phyloP scores from a whole-genome alignment of 2,888 invertebrate species.

The Microplitis manilae region DNA sequence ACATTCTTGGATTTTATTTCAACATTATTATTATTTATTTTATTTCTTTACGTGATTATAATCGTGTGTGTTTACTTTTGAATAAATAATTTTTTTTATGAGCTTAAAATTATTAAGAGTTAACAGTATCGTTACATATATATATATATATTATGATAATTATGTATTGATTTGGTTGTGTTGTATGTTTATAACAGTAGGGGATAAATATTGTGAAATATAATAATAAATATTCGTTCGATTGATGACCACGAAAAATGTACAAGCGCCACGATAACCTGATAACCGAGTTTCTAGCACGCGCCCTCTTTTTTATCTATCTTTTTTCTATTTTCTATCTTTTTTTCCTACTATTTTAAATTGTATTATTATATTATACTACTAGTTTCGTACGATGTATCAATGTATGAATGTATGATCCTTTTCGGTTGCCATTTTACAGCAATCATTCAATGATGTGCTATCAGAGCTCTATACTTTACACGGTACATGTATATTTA shows the following conservation, averaged over 20 bases:
- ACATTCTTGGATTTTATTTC: constrained; percentile 30
- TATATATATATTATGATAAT: too few species aligned
- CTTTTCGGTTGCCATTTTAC: neutral
- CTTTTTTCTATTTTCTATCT: neutral
- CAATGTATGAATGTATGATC: neutral
- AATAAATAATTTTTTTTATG: neutral
- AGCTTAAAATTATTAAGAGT: too few species aligned
- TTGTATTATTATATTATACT: neutral
- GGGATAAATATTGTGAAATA: neutral
- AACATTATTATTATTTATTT: constrained; percentile 21
- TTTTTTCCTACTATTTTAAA: neutral
- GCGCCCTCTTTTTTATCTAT: constrained; percentile 6
- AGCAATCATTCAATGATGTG: too few species aligned
- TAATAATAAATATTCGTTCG: constrained; percentile 4
- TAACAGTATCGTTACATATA: too few species aligned
- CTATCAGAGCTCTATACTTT: neutral
- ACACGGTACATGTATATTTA: too few species aligned
- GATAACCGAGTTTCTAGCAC: constrained; percentile 44
- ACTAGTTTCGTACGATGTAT: neutral
- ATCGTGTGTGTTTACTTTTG: neutral
- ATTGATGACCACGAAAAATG: constrained; percentile 26
- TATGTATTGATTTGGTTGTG: neutral
- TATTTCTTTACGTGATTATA: constrained; percentile 1
- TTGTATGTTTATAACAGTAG: neutral
- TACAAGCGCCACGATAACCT: constrained; percentile 34